Percentiles rank a stretch among this genome's conserved stretches.
phyloP scores from a whole-genome alignment of 2,113 vertebrate species.

The Osmerus mordax region DNA sequence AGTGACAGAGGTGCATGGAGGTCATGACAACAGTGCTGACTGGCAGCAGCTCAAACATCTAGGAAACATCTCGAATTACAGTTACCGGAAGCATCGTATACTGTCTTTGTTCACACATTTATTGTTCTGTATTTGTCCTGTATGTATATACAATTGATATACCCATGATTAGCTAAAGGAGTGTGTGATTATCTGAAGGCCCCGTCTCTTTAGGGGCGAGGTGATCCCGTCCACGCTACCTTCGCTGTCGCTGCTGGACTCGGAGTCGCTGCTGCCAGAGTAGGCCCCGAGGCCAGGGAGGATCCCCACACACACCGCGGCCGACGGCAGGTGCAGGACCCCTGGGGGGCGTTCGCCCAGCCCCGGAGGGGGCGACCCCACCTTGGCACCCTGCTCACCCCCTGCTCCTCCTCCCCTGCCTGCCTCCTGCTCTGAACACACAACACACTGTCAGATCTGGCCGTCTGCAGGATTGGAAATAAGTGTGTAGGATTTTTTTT shows the following conservation, averaged over 20 bases:
- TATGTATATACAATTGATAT: neutral
- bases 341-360: constrained; percentile 55
- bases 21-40: neutral
- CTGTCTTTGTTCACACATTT: no score
- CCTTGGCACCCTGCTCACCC: constrained; percentile 15
- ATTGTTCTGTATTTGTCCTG: no score
- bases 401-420: constrained; percentile 26
- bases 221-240: constrained; percentile 89
- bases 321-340: constrained; percentile 84
- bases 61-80: no score
- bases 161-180: neutral
- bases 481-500: neutral
- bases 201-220: constrained; percentile 53
- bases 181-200: constrained; percentile 68
- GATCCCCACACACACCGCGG: constrained; percentile 91
- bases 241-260: constrained; percentile 96
- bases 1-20: constrained; percentile 25
- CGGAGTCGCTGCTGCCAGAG: constrained; percentile 94
- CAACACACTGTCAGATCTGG: constrained; percentile 4
- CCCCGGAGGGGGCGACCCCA: constrained; percentile 10
- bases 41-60: neutral
- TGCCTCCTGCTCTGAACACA: constrained; percentile 59
- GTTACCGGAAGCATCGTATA: no score
- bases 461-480: neutral
- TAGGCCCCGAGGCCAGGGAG: constrained; percentile 90